Evolutionary conservation across 2,113 vertebrate species (phyloP), one percentile per base, ranked within the genome.

Genomic region (Numenius arquata): DNA sequence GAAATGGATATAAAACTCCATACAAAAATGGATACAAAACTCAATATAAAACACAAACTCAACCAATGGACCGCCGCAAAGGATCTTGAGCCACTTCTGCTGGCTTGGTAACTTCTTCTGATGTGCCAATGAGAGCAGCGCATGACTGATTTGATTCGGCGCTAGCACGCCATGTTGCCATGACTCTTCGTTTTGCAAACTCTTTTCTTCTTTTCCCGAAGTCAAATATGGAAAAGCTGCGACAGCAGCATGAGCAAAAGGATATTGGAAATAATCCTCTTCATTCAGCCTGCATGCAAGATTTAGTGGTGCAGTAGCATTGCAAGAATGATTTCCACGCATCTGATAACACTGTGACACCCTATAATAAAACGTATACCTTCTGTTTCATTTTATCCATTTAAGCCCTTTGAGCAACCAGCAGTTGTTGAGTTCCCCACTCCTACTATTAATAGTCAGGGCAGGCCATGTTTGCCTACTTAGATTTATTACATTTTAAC

Each of bases 401-500:
- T 96, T 97, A 97, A 97, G 96, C 96, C 92, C 95, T 96, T 95
- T 96, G 96, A 96, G 94, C 96, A 96, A 97, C 92, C 55, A 96
- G 90, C 96, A 97, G 96, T 97, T 97, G 96, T 96, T 96, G 94
- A 96, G 96, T 93, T 95, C 91, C 77, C 84, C 67, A 59, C 66
- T 96, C 66, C 67, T 95, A 53, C 96, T 97, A 97, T 96, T 95
- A 96, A 97, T 96, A 97, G 96, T 50, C 0, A 0, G 81, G 77
- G 85, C 94, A 96, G 95, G 92, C 96, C 94, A 48, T n/a, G 88
- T 95, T 96, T 96, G 96, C 87, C 96, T 96, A 43, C 84, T 96
- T 95, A 95, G 96, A 96, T 97, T 97, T 97, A 96, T 97, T 97
- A 91, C 95, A 89, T 97, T 97, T 96, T 95, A 96, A 96, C 95